Evolutionary conservation across 2,888 invertebrate genomes (phyloP), one percentile per base, ranked within the genome.

Genomic region (Caenorhabditis doughertyi): DNA sequence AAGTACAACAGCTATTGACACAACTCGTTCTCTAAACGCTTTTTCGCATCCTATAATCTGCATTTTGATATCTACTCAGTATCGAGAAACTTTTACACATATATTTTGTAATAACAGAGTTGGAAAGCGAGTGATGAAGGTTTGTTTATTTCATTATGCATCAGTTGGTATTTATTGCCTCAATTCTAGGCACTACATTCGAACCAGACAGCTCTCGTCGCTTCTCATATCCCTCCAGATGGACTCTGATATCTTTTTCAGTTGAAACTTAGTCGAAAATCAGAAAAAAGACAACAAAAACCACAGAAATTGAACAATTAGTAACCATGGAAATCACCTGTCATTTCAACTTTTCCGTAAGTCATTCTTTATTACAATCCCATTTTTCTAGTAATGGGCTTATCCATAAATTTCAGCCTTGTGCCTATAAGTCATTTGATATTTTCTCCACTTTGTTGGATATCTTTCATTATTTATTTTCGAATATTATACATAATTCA

Each of bases 401-500:
- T 62, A 42, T 62, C 62, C 9, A n/a, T 79, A 0, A 51, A 55
- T 23, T 49, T 79, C 2, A 8, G 16, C 0, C 21, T 70, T 9
- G 44, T 80, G 0, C 80, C 80, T 16, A 21, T 32, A 13, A 74
- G 53, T 39, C 81, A 81, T 18, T 13, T 68, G 3, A 39, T 74
- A 11, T 70, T 81, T n/a, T 42, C 67, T 3, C 25, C 62, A 32
- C 39, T 74, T 7, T 58, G 70, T 16, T 81, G 81, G 81, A 4
- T 68, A 9, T 81, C 81, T 0, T 25, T 71, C 29, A 3, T 81
- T 13, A 11, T 74, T n/a, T 81, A 81, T 32, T 11, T 74, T 16
- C n/a, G 81, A 32, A 21, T 81, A 32, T 23, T 81, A 25, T 74
- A 51, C 18, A 64, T 81, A 5, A 56, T 81, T 8, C n/a, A 56